Percentiles rank a stretch among this genome's conserved stretches.
Evolutionary conservation across 53 echinoderm and acorn worm species (phyloP).

Genomic region (Holothuria scabra): DNA sequence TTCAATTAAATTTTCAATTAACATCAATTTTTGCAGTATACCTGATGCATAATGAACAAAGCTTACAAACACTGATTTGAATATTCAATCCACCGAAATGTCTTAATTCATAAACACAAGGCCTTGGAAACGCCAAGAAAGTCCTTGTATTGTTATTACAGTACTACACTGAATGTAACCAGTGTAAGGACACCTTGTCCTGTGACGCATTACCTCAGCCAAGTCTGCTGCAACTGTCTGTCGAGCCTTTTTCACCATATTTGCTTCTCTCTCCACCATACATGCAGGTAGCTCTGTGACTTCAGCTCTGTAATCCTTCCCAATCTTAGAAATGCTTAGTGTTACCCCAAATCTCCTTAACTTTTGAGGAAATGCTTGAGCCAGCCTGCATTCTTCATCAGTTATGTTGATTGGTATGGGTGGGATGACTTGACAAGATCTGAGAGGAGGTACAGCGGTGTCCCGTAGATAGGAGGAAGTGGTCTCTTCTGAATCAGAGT

Average conservation of each 20-base stretch:
- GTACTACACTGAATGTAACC: too few relatives aligned
- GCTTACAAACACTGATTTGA: too few relatives aligned
- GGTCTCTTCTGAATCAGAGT: not conserved
- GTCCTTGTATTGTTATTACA: too few relatives aligned
- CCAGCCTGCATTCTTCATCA: slow-evolving; percentile 65
- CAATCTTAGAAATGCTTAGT: not conserved
- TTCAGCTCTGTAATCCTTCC: not conserved
- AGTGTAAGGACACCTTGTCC: too few relatives aligned
- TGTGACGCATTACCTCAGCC: slow-evolving; percentile 68
- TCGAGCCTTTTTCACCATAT: slow-evolving; percentile 76
- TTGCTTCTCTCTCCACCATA: slow-evolving; percentile 90
- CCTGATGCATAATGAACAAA: too few relatives aligned
- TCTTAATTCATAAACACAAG: too few relatives aligned
- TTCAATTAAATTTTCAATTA: too few relatives aligned
- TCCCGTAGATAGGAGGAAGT: not conserved
- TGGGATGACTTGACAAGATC: slow-evolving; percentile 69
- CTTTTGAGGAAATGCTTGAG: slow-evolving; percentile 65
- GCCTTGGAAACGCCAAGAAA: too few relatives aligned
- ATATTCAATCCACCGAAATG: too few relatives aligned
- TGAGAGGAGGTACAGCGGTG: slow-evolving; percentile 27
- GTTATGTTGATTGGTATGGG: slow-evolving; percentile 63
- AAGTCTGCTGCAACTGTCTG: slow-evolving; percentile 73
- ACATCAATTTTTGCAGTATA: too few relatives aligned
- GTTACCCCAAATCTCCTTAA: slow-evolving; percentile 71
- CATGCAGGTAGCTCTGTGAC: slow-evolving; percentile 83